Evolutionary conservation across 2,113 vertebrate genomes (phyloP).

Genomic region (Acrocephalus kingi): DNA sequence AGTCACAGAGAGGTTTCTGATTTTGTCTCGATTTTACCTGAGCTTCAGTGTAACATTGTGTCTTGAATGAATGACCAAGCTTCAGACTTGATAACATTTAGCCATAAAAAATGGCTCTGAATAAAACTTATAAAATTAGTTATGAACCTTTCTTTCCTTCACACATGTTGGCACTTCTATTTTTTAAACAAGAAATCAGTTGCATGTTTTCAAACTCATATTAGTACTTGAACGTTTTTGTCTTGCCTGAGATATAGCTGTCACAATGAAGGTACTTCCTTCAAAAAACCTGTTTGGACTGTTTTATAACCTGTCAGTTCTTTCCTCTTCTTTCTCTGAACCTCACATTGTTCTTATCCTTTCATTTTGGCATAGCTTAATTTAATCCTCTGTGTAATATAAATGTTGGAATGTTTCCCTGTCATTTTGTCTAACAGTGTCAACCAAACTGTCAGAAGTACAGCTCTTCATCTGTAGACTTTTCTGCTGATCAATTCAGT

Average conservation of each 20-base stretch:
- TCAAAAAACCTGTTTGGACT: neutral
- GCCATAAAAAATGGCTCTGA: neutral
- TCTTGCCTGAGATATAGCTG: neutral
- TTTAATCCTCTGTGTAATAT: neutral
- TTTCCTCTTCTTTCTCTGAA: neutral
- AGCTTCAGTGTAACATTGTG: neutral
- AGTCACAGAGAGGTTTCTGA: neutral
- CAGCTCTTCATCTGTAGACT: neutral
- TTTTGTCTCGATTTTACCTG: neutral
- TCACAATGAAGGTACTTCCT: neutral
- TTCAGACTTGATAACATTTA: neutral
- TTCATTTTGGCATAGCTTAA: neutral
- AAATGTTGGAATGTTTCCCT: neutral
- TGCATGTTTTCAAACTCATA: neutral
- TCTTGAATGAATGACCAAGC: neutral
- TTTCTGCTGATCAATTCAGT: constrained; percentile 21
- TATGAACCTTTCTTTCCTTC: neutral
- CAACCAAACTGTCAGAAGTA: neutral
- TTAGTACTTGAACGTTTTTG: neutral
- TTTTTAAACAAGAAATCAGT: neutral
- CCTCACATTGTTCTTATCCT: neutral
- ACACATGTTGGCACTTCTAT: neutral
- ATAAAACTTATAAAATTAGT: neutral
- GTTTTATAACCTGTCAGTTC: neutral
- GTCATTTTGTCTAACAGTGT: neutral